A percentile compares a stretch with the other conserved stretches of the same genome.
These are phyloP conservation scores for Drosophila auraria DNA, from an alignment of 1,140 invertebrate species.

Conservation along the genomic window DNA sequence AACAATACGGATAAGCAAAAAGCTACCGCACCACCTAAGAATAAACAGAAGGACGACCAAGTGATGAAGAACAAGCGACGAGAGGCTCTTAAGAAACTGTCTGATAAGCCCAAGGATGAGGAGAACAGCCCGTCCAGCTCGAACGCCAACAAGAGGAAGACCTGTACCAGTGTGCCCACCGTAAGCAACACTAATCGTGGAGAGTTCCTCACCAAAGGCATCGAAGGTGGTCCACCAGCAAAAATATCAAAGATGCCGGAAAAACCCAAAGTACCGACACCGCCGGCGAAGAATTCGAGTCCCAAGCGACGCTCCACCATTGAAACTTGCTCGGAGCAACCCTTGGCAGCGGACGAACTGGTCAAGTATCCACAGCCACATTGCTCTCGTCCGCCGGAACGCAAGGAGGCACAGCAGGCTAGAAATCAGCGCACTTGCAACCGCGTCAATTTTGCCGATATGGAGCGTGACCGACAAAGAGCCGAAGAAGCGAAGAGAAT, in stretches of 20 bases:
- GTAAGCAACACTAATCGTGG: constrained; percentile 61
- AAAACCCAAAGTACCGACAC: background rate
- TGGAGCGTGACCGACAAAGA: constrained; percentile 44
- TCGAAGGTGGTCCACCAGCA: constrained; percentile 19
- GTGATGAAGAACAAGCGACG: constrained; percentile 58
- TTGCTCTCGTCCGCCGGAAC: constrained; percentile 27
- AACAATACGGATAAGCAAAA: constrained; percentile 1
- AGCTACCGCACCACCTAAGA: constrained; percentile 31
- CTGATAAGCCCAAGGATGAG: constrained; percentile 14
- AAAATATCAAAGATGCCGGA: constrained; percentile 38
- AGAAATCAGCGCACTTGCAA: constrained; percentile 69
- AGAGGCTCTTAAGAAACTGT: constrained; percentile 60
- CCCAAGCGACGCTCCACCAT: constrained; percentile 25
- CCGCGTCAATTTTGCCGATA: constrained; percentile 68
- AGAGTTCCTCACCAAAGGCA: constrained; percentile 55
- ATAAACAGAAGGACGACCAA: constrained; percentile 37
- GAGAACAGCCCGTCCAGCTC: background rate
- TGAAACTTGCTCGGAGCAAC: constrained; percentile 50
- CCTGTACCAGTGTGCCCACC: constrained; percentile 28
- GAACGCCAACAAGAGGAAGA: constrained; percentile 19
- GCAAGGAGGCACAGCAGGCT: constrained; percentile 44
- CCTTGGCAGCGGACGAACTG: constrained; percentile 20
- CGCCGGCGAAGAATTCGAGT: constrained; percentile 2
- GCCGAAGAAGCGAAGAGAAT: constrained; percentile 20
- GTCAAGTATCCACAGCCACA: background rate